Conservation (phyloP, 2,113 vertebrate genomes). For the Antigone vipio region DNA sequence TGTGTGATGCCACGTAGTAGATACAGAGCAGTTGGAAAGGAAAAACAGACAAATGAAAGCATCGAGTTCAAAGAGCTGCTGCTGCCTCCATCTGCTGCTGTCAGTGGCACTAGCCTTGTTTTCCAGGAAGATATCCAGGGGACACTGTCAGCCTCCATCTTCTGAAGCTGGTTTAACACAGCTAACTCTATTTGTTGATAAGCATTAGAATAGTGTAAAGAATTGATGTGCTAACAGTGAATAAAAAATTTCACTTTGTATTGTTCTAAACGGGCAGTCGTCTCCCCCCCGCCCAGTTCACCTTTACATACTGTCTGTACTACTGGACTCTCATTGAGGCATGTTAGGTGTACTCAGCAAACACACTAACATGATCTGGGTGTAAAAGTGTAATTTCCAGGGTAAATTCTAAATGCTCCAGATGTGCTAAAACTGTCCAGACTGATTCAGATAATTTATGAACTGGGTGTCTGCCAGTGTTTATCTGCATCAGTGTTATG, state of each 20-base stretch:
- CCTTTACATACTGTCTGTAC: neutral
- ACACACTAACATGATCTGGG: neutral
- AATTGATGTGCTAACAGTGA: neutral
- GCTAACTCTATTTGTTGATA: neutral
- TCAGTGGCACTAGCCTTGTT: neutral
- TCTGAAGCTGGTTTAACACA: neutral
- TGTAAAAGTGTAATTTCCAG: neutral
- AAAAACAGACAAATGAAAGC: neutral
- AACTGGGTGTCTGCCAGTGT: slow-evolving; percentile 4
- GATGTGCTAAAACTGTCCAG: slow-evolving; percentile 30
- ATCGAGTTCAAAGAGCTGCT: neutral
- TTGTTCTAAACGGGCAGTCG: neutral
- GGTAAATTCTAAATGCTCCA: slow-evolving; percentile 22
- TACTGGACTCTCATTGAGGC: neutral
- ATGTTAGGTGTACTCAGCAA: neutral
- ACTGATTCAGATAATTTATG: slow-evolving; percentile 33
- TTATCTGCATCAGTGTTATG: neutral
- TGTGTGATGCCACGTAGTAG: neutral
- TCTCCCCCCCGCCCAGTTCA: neutral
- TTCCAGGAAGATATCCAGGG: neutral
- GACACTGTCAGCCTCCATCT: neutral
- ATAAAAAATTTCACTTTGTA: neutral
- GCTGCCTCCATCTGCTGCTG: neutral
- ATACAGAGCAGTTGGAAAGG: neutral
- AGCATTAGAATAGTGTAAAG: neutral